Conservation (phyloP, 2,888 invertebrate species). For the Caenorhabditis japonica region DNA sequence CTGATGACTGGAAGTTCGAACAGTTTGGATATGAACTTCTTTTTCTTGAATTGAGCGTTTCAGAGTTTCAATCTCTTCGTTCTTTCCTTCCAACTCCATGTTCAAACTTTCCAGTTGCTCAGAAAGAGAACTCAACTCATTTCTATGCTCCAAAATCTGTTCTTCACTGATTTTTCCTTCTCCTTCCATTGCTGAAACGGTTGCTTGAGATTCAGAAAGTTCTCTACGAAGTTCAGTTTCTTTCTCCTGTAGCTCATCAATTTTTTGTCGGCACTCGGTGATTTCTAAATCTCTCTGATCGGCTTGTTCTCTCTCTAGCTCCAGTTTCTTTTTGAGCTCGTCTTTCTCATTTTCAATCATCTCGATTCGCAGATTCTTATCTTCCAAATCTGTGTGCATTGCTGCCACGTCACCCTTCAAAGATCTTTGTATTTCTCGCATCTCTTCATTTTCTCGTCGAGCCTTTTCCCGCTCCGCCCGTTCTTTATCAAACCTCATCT, state of each 20-base stretch:
- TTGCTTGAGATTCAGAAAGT: slow-evolving; percentile 36
- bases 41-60: slow-evolving; percentile 37
- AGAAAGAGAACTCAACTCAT: slow-evolving; percentile 34
- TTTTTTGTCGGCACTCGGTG: slow-evolving; percentile 39
- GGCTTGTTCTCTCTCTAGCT: slow-evolving; percentile 30
- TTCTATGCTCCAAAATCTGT: slow-evolving; percentile 27
- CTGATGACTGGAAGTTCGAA: slow-evolving; percentile 26
- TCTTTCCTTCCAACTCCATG: slow-evolving; percentile 29
- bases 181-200: slow-evolving; percentile 32
- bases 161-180: slow-evolving; percentile 37
- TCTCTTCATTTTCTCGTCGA: slow-evolving; percentile 48
- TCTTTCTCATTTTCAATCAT: slow-evolving; percentile 49
- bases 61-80: slow-evolving; percentile 39
- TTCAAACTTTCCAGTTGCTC: slow-evolving; percentile 33
- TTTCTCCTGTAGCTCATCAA: slow-evolving; percentile 51
- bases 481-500: slow-evolving; percentile 19
- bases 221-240: slow-evolving; percentile 55
- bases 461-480: slow-evolving; percentile 43
- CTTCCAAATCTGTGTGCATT: slow-evolving; percentile 51
- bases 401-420: slow-evolving; percentile 49
- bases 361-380: slow-evolving; percentile 29
- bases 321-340: slow-evolving; percentile 38
- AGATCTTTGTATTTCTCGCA: slow-evolving; percentile 41
- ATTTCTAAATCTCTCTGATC: slow-evolving; percentile 54
- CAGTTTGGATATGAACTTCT: slow-evolving; percentile 46